A percentile compares a stretch with the other conserved stretches of the same genome.
Conservation (phyloP, 2,888 invertebrate species). For the Chrysopilus asiliformis region DNA sequence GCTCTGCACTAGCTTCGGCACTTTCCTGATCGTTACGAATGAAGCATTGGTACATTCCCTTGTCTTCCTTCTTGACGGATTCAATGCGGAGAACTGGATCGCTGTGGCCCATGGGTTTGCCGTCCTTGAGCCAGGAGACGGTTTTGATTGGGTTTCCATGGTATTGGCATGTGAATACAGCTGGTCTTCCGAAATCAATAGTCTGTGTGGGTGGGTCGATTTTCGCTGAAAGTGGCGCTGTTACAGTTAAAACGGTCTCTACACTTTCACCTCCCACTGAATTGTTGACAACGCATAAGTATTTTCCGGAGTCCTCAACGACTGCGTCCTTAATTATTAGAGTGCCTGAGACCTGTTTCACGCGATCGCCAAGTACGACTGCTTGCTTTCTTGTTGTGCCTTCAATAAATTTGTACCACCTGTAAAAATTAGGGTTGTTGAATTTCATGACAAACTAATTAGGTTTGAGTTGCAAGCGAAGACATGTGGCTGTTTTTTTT, state of each 20-base stretch:
- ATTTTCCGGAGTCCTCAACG: slow-evolving; percentile 88
- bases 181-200: slow-evolving; percentile 85
- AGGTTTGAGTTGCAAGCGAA: too few species aligned
- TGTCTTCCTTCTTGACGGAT: slow-evolving; percentile 84
- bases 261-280: slow-evolving; percentile 89
- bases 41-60: slow-evolving; percentile 96
- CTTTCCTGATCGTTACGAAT: slow-evolving; percentile 86
- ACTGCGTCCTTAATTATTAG: slow-evolving; percentile 82
- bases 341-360: slow-evolving; percentile 87
- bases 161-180: slow-evolving; percentile 81
- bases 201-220: slow-evolving; percentile 86
- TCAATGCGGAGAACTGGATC: slow-evolving; percentile 74
- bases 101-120: slow-evolving; percentile 69
- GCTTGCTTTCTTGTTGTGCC: slow-evolving; percentile 74
- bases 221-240: slow-evolving; percentile 74
- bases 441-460: too few species aligned
- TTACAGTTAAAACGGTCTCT: slow-evolving; percentile 83
- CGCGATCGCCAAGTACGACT: slow-evolving; percentile 78
- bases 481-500: too few species aligned
- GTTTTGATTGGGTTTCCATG: slow-evolving; percentile 84
- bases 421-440: slow-evolving; percentile 43
- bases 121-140: slow-evolving; percentile 86
- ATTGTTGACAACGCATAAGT: slow-evolving; percentile 88
- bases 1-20: slow-evolving; percentile 82
- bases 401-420: slow-evolving; percentile 90